Base-by-base conservation (phyloP, 2,888 invertebrate genomes). In the Parnassius smintheus region DNA sequence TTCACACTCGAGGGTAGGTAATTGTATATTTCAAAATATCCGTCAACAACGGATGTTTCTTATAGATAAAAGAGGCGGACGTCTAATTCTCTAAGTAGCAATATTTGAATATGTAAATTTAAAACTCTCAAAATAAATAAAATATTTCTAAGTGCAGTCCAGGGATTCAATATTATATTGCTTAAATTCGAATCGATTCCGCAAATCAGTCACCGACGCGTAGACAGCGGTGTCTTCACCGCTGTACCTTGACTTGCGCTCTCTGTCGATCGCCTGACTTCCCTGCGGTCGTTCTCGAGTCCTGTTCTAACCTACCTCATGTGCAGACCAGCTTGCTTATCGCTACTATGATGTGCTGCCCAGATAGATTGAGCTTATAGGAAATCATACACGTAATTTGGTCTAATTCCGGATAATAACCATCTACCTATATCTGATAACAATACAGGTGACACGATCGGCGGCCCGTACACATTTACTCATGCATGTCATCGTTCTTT, bases 111-210 rank as follows among this genome's bases (percentile, higher is more conserved):
- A 79, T 88, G 88, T 90, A 89, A 88, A 90, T 86, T 84, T 80
- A 80, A 80, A 80, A 82, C 78, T 91, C 90, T 88, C 91, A 90
- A 89, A 90, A 91, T 91, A 90, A 91, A 89, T 89, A 86, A 89
- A 87, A 83, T 90, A 88, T 87, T 83, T 83, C 88, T 90, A 90
- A 89, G 84, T 89, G 87, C 90, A 91, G 91, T 91, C 89, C 82
- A 85, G 90, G 89, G 89, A 88, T 86, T 35, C 82, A 83, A 58
- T 57, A 70, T 82, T 80, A 76, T 84, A 87, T 88, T 88, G 85
- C 87, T 88, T 81, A 77, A 76, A 78, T 81, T 80, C 82, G 84
- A 86, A 87, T 71, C 81, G 83, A 83, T 81, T 85, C 82, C 74
- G 81, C 82, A 81, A 77, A 81, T 88, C 90, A 91, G 91, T 91